Evolutionary conservation across 2,797 vertebrate species (phyloP), one percentile per base, ranked within the genome.

Genomic region (Acropternis orthonyx): DNA sequence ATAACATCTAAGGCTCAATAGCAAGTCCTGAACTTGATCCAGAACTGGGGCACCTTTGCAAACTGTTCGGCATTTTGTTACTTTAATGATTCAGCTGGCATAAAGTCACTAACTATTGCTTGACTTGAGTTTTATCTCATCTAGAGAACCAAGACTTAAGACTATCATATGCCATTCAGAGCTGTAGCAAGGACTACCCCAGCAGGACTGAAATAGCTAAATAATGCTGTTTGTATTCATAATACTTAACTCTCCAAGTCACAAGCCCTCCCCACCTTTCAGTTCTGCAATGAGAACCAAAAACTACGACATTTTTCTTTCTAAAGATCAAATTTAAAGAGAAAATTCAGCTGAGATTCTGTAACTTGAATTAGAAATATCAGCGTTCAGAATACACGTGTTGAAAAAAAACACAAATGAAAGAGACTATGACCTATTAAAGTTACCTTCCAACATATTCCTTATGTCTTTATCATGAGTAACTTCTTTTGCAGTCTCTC

Each of bases 401-500:
- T 55, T 68, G 12, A 69, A 85, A 84, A 65, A 78, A 3, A 0
- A 41, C 13, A 0, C 41, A 63, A 59, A 6, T 7, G 7, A 59
- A 77, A 10, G 46, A 85, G 58, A 39, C 49, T 26, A 37, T 14
- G 15, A 36, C 8, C 71, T 72, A 80, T 27, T 89, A 41, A 68
- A 92, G 82, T 97, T 98, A 99, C 99, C 99, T 98, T 99, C 98
- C 78, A 99, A 98, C 99, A 99, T 99, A 92, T 97, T 98, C 95
- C 98, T 98, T 95, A 99, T 98, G 97, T 99, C 99, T 98, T 98
- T 98, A 95, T 99, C 98, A 52, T 99, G 98, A 48, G 99, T 98
- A 88, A 98, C 98, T 94, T 98, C 98, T 97, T 98, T 99, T 44
- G 99, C 98, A 72, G 98, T 99, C 97, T 98, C 98, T 90, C 98